Conservation (phyloP, 1,140 invertebrate species). For the Cotesia chilonis region DNA sequence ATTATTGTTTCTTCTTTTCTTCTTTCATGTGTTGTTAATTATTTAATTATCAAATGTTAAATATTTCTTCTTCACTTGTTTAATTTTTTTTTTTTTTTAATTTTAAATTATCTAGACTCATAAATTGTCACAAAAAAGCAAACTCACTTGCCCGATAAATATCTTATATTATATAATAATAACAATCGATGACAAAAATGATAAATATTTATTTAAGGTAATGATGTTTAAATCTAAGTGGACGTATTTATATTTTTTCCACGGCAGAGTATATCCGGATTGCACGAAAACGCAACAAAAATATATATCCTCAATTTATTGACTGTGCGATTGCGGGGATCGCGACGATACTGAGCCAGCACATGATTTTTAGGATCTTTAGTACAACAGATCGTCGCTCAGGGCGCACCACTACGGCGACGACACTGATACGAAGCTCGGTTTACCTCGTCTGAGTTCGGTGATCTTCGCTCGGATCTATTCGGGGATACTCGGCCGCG, state of each 20-base stretch:
- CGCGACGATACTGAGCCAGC: slow-evolving; percentile 55
- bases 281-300: background rate
- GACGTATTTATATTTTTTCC: background rate
- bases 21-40: background rate
- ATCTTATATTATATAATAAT: too few relatives aligned
- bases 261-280: background rate
- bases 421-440: slow-evolving; percentile 10
- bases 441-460: background rate
- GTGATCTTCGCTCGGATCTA: background rate
- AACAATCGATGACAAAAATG: too few relatives aligned
- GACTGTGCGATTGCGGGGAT: slow-evolving; percentile 46
- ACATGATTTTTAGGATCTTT: slow-evolving; percentile 47
- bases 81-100: background rate
- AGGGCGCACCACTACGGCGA: slow-evolving; percentile 43
- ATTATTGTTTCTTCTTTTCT: background rate
- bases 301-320: background rate
- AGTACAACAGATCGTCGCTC: slow-evolving; percentile 32
- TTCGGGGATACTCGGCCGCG: background rate
- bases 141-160: too few relatives aligned
- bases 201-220: too few relatives aligned
- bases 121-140: too few relatives aligned
- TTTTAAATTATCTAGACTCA: background rate
- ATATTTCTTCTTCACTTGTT: background rate
- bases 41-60: background rate
- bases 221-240: too few relatives aligned